phyloP scores from a whole-genome alignment of 2,113 vertebrate genomes.

The Puma concolor region DNA sequence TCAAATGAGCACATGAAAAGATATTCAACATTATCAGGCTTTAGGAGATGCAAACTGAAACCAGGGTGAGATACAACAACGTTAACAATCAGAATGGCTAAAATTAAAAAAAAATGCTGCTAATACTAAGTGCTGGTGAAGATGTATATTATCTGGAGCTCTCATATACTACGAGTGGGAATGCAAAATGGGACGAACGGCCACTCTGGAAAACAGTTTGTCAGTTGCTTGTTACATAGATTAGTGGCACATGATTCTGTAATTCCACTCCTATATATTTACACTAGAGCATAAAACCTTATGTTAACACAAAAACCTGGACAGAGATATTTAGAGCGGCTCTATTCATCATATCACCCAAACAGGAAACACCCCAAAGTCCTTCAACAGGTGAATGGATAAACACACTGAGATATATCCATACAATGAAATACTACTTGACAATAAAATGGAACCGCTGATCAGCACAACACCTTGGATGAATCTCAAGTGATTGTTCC shows the following conservation, averaged over 20 bases:
- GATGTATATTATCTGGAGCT: neutral
- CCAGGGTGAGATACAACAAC: neutral
- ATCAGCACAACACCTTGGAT: neutral
- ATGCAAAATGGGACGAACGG: neutral
- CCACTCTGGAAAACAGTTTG: neutral
- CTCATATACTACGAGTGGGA: neutral
- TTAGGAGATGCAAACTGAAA: neutral
- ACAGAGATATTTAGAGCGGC: conserved; percentile 16
- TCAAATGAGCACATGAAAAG: conserved; percentile 16
- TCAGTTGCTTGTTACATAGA: neutral
- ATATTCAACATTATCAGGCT: neutral
- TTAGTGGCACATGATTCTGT: neutral
- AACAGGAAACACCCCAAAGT: neutral
- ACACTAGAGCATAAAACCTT: conserved; percentile 7
- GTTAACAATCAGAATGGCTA: neutral
- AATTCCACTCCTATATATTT: neutral
- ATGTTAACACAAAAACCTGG: neutral
- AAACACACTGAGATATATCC: neutral
- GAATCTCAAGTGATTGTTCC: neutral
- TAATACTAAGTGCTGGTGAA: neutral
- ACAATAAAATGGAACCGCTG: neutral
- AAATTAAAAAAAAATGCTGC: conserved; percentile 15
- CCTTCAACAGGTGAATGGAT: neutral
- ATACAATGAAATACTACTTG: neutral
- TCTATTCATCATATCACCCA: neutral